phyloP scores from a whole-genome alignment of 2,888 invertebrate genomes.

The Lordiphosa andalusiaca region DNA sequence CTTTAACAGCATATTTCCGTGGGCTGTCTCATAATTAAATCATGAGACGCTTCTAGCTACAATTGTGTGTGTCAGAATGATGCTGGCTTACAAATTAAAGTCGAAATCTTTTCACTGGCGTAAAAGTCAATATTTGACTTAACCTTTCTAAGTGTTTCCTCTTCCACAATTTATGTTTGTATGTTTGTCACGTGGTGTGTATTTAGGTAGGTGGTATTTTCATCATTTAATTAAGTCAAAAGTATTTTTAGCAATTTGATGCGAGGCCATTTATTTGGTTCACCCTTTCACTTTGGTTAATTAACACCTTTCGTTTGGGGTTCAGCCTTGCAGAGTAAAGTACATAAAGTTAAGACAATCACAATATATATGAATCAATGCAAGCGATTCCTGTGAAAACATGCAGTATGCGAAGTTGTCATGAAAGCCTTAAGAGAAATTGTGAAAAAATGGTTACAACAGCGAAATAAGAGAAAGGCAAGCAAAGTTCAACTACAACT shows the following conservation, averaged over 20 bases:
- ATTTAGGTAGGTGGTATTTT: conserved; percentile 20
- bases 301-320: conserved; percentile 27
- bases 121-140: conserved; percentile 36
- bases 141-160: conserved; percentile 22
- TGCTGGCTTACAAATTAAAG: conserved; percentile 22
- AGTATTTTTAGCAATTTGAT: conserved; percentile 25
- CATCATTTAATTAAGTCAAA: conserved; percentile 35
- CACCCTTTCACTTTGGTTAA: conserved; percentile 44
- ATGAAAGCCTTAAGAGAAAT: background rate
- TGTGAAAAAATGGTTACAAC: too few species aligned
- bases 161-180: background rate
- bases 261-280: conserved; percentile 8
- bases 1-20: conserved; percentile 7
- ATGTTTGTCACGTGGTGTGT: too few species aligned
- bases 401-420: background rate
- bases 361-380: conserved; percentile 30
- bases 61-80: conserved; percentile 1
- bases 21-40: conserved; percentile 55
- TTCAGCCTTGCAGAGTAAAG: background rate
- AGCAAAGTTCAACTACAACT: too few species aligned
- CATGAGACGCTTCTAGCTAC: conserved; percentile 28
- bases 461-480: too few species aligned
- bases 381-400: conserved; percentile 1
- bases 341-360: conserved; percentile 10
- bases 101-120: conserved; percentile 11